Conservation (phyloP, 64 coral and sea anemone species). For the Porites australiensis region DNA sequence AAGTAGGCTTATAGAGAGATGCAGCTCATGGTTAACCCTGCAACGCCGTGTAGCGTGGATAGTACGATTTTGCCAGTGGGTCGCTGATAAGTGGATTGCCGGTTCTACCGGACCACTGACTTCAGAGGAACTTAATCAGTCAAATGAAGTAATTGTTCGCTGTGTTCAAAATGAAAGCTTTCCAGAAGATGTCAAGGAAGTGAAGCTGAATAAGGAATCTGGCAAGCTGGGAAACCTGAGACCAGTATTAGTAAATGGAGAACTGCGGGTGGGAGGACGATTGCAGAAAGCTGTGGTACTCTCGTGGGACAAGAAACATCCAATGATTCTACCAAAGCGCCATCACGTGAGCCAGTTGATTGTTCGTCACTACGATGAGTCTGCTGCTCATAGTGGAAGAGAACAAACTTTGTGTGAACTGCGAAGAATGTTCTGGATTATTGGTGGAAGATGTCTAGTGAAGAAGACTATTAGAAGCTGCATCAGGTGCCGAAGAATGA, state of each 20-base stretch:
- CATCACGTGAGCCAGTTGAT: conserved; percentile 76
- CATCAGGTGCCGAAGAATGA: conserved; percentile 76
- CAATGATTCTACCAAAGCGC: conserved; percentile 13
- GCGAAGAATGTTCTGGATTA: conserved; percentile 70
- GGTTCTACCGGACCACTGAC: conserved; percentile 23
- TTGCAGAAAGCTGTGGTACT: conserved; percentile 70
- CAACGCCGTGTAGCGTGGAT: conserved; percentile 78
- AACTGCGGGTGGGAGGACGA: conserved; percentile 66
- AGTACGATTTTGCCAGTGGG: conserved; percentile 58
- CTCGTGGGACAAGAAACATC: conserved; percentile 80
- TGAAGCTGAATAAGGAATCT: conserved; percentile 48
- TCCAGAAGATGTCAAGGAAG: too few relatives aligned
- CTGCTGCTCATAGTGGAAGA: conserved; percentile 65
- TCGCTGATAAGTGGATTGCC: conserved; percentile 28
- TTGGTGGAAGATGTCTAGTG: conserved; percentile 48
- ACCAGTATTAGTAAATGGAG: conserved; percentile 38
- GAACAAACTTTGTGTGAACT: conserved; percentile 75
- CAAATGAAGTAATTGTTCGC: too few relatives aligned
- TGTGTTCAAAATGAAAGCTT: too few relatives aligned
- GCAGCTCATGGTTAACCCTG: conserved; percentile 60
- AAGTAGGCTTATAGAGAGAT: conserved; percentile 6
- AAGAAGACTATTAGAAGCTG: conserved; percentile 79
- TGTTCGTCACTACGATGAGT: conserved; percentile 63
- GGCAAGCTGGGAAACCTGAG: conserved; percentile 56
- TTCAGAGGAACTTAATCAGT: conserved; percentile 54